Evolutionary conservation across 2,113 vertebrate species (phyloP).

Genomic region (Ellobius talpinus): DNA sequence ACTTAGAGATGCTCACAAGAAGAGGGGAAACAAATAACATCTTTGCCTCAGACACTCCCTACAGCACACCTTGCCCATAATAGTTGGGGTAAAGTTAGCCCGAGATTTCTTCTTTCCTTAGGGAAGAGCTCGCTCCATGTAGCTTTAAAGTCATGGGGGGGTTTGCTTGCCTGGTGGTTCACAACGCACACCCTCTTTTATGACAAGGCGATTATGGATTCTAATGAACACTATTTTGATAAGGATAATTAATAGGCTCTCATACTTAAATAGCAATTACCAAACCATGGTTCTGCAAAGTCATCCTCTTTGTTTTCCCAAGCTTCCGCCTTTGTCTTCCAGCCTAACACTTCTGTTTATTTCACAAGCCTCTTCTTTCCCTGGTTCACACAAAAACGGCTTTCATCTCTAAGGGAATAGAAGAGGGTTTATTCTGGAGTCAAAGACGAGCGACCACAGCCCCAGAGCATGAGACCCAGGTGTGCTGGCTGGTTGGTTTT

Average conservation of each 20-base stretch:
- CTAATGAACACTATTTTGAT: neutral
- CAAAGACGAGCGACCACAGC: neutral
- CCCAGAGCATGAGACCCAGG: neutral
- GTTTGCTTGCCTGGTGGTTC: neutral
- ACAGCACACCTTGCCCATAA: neutral
- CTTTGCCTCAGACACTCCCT: rapidly evolving
- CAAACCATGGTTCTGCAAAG: neutral
- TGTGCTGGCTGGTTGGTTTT: neutral
- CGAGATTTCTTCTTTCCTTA: neutral
- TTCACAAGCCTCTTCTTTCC: neutral
- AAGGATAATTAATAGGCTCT: neutral
- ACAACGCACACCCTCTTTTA: conserved; percentile 27
- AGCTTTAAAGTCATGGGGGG: neutral
- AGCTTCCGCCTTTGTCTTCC: neutral
- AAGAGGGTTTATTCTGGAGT: neutral
- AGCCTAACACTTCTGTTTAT: neutral
- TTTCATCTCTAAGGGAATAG: neutral
- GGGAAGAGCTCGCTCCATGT: neutral
- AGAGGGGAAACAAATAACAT: neutral
- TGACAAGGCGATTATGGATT: conserved; percentile 1
- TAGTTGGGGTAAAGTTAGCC: neutral
- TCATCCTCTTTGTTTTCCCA: neutral
- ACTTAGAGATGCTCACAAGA: neutral
- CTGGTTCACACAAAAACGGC: neutral
- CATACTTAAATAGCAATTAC: neutral